These are phyloP conservation scores for Tenebrosternarchus preto DNA, from an alignment of 2,113 vertebrate species.

Conservation along the genomic window DNA sequence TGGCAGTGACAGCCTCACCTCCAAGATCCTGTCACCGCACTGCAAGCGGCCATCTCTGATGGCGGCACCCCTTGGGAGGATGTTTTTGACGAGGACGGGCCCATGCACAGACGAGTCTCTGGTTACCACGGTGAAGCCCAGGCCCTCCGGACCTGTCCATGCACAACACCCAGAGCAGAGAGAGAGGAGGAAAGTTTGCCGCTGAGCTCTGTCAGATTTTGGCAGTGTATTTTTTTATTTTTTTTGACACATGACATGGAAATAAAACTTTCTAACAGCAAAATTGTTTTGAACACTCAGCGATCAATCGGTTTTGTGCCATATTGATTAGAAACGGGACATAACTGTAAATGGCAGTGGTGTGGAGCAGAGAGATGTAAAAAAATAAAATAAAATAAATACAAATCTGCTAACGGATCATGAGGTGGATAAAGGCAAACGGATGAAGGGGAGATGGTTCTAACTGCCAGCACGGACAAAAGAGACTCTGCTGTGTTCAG, in stretches of 20 bases:
- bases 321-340: conserved; percentile 21
- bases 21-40: conserved; percentile 93
- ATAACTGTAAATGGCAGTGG: conserved; percentile 18
- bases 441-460: neutral
- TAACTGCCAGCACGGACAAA: neutral
- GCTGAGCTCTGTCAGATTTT: neutral
- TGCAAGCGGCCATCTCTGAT: conserved; percentile 94
- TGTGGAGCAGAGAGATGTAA: conserved; percentile 7
- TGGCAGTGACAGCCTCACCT: conserved; percentile 74
- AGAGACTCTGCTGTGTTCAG: too few species aligned
- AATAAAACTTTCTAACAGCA: conserved; percentile 12
- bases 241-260: conserved; percentile 13
- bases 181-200: neutral
- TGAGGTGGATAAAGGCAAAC: neutral
- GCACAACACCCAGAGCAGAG: conserved; percentile 13
- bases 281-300: conserved; percentile 25
- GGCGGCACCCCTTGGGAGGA: conserved; percentile 92
- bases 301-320: conserved; percentile 26
- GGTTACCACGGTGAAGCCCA: conserved; percentile 97
- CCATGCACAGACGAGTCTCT: conserved; percentile 93
- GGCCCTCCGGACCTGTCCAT: conserved; percentile 86
- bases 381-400: too few species aligned
- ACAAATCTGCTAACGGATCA: conserved; percentile 9
- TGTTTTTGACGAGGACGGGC: conserved; percentile 95
- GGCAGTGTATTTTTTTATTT: neutral